These are phyloP conservation scores for Poeciliopsis occidentalis DNA, from an alignment of 2,113 vertebrate species.

Conservation along the genomic window DNA sequence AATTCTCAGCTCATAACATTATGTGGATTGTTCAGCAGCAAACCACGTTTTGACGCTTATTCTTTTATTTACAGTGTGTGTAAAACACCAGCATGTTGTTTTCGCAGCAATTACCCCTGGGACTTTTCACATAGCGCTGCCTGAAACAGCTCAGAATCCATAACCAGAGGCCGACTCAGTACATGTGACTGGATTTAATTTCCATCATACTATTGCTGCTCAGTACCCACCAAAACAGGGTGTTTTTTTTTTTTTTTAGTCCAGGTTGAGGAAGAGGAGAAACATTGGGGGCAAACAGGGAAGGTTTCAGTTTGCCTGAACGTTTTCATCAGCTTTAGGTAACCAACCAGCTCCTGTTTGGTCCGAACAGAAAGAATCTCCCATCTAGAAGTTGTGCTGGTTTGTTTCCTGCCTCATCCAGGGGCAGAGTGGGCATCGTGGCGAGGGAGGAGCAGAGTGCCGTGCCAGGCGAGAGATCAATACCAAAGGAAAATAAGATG, in stretches of 20 bases:
- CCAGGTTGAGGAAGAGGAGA: not conserved
- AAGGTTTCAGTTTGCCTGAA: slow-evolving; percentile 19
- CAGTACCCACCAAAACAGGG: not conserved
- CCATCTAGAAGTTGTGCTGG: slow-evolving; percentile 26
- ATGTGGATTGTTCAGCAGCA: too few species aligned
- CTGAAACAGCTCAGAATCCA: too few species aligned
- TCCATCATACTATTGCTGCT: too few species aligned
- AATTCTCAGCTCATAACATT: too few species aligned
- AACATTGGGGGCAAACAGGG: not conserved
- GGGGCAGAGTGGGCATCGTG: slow-evolving; percentile 56
- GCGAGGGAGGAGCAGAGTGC: slow-evolving; percentile 50
- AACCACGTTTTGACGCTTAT: too few species aligned
- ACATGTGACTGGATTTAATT: too few species aligned
- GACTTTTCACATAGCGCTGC: too few species aligned
- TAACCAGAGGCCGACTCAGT: too few species aligned
- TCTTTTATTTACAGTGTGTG: too few species aligned
- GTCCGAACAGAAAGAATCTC: slow-evolving; percentile 35
- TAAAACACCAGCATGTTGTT: too few species aligned
- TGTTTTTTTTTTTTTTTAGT: not conserved
- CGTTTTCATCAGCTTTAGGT: slow-evolving; percentile 30
- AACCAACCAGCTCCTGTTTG: slow-evolving; percentile 15
- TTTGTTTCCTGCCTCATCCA: slow-evolving; percentile 36
- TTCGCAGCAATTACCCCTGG: too few species aligned
- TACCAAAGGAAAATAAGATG: slow-evolving; percentile 67
- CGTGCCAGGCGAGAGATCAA: slow-evolving; percentile 65